Evolutionary conservation across 2,888 invertebrate genomes (phyloP), one percentile per base, ranked within the genome.

Genomic region (Epinotia bilunana): DNA sequence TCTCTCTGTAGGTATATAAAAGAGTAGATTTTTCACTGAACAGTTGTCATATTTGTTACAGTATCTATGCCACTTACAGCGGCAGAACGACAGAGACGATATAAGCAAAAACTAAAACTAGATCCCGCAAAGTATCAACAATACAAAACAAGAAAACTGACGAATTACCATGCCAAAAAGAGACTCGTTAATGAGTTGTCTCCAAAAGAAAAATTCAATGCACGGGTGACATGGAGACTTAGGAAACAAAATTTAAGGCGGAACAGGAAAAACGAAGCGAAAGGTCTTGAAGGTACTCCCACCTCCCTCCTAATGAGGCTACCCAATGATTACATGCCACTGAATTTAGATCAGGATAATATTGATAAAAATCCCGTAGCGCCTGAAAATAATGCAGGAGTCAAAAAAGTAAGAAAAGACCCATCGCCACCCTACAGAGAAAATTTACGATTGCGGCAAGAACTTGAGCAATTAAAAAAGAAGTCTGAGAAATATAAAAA

Each of bases 141-240:
- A 11, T 62, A 49, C 23, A 77, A 77, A 60, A 68, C 18, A 65
- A 77, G 77, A n/a, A 60, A 78, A 20, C 39, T 71, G 57, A 75
- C 58, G 11, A 58, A 70, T 28, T 79, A 79, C 63, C 77, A 77
- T 39, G 55, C 20, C 3, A 77, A 58, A 39, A 77, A 79, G 62
- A 70, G 74, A 61, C 69, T 79, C 3, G 76, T 79, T 11, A 74
- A 67, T 58, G 77, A 79, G 20, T 70, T 78, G 20, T 61, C 76
- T 49, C 71, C 77, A 3, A 58, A 72, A 72, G 79, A 77, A 65
- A 71, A 76, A 43, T 43, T 69, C n/a, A 76, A 76, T 53, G 76
- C 74, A 33, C 60, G 60, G 1, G 16, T 33, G 7, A 23, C 28
- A 28, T 60, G 60, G 60, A 60, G 60, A 60, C 16, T 60, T 60